These are phyloP conservation scores for Tamias sibiricus DNA, from an alignment of 2,113 vertebrate genomes.

Conservation along the genomic window DNA sequence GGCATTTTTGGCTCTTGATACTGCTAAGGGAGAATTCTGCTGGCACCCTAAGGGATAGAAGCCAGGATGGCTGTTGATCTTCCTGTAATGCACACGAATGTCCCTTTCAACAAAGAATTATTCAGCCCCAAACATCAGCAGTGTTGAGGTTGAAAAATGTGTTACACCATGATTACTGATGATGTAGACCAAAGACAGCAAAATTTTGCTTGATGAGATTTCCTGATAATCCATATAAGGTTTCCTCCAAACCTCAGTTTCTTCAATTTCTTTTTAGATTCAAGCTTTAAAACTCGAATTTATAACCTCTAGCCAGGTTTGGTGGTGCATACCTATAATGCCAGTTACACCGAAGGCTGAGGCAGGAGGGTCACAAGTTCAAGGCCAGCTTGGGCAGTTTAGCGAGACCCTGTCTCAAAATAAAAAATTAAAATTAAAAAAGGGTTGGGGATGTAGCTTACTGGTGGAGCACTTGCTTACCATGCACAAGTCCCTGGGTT, in stretches of 20 bases:
- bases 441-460: neutral
- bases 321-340: too few relatives aligned
- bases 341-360: neutral
- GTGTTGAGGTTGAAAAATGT: neutral
- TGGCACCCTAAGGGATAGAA: neutral
- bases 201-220: constrained; percentile 18
- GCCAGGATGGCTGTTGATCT: neutral
- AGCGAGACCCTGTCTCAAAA: neutral
- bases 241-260: neutral
- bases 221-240: neutral
- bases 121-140: neutral
- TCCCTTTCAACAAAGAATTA: neutral
- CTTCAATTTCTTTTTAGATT: constrained; percentile 15
- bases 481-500: neutral
- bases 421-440: too few relatives aligned
- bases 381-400: neutral
- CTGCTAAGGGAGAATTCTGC: neutral
- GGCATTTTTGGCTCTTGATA: neutral
- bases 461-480: neutral
- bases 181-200: neutral
- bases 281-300: constrained; percentile 13
- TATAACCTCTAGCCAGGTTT: neutral
- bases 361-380: neutral
- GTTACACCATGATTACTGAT: neutral
- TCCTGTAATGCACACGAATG: neutral